phyloP scores from a whole-genome alignment of 30 jellyfish, hydroid and myxozoan genomes.

The Nemopilema nomurai region DNA sequence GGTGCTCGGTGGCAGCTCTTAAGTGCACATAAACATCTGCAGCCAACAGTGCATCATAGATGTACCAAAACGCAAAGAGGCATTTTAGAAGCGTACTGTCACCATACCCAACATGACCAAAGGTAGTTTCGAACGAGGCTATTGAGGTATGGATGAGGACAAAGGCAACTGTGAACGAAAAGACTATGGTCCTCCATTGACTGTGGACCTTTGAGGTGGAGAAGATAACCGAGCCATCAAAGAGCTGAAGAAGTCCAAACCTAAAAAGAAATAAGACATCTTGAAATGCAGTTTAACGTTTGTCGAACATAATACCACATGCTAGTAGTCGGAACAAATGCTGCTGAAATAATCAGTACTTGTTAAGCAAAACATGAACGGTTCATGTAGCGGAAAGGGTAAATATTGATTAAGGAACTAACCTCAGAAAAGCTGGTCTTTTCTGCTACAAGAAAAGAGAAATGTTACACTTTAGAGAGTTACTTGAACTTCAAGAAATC shows the following conservation, averaged over 20 bases:
- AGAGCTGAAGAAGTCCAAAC: background rate
- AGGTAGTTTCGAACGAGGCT: slow-evolving; percentile 52
- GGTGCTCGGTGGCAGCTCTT: slow-evolving; percentile 50
- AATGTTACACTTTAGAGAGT: no score
- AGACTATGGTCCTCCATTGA: slow-evolving; percentile 58
- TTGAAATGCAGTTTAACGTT: no score
- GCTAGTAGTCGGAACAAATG: no score
- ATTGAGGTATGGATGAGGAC: slow-evolving; percentile 50
- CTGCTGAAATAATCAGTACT: no score
- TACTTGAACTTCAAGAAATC: no score
- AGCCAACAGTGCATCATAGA: slow-evolving; percentile 47
- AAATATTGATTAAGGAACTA: background rate
- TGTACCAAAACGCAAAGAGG: slow-evolving; percentile 52
- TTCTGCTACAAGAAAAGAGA: background rate
- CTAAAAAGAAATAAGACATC: no score
- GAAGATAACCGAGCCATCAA: background rate
- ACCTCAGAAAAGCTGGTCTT: background rate
- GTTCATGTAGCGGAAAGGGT: no score
- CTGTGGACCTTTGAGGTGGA: slow-evolving; percentile 8
- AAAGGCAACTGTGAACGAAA: slow-evolving; percentile 17
- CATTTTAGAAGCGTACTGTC: slow-evolving; percentile 8
- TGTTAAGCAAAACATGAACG: no score
- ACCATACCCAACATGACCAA: slow-evolving; percentile 73
- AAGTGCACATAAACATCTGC: slow-evolving; percentile 40
- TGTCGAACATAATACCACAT: no score